Evolutionary conservation across 2,113 vertebrate genomes (phyloP), one percentile per base, ranked within the genome.

Genomic region (Scophthalmus maximus): DNA sequence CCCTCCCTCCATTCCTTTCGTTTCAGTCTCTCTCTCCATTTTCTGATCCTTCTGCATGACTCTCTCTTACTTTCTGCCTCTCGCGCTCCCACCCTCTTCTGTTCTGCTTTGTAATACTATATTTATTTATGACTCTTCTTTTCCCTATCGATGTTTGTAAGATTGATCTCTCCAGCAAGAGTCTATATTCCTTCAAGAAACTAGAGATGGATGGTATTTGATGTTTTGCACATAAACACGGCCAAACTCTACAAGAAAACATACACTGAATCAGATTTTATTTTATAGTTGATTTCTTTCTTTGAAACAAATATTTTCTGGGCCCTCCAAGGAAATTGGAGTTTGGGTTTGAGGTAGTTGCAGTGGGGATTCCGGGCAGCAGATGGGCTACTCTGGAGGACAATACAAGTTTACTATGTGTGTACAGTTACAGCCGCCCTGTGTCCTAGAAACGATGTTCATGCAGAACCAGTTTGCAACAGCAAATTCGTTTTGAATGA

Each of bases 101-200:
- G n/a, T 23, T 53, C 49, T 30, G 10, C 22, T 50, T 77, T 38
- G n/a, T 49, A 53, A 30, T 44, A 23, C 42, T 38, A 49, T 51
- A 27, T 66, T 9, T 71, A 73, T 80, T 62, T 32, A 40, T 32
- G 61, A 22, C 10, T 34, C 23, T 32, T 47, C 17, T 73, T 55
- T 56, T 67, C 40, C n/a, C 26, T 6, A 30, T 7, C 60, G 67
- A 72, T 50, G 25, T 57, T 44, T 34, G 14, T 15, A 11, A 14
- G 27, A 60, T 55, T 36, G 18, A 27, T 73, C 23, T 47, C 23
- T 49, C 25, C 29, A 49, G 25, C 36, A 17, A 52, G 8, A 59
- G 23, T 2, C 8, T n/a, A 3, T 12, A 11, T 26, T 40, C 20
- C 25, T 11, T 27, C 0, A 38, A 69, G 1, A 52, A 23, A 30